Evolutionary conservation across 2,797 vertebrate genomes (phyloP).

Genomic region (Furcifer pardalis): DNA sequence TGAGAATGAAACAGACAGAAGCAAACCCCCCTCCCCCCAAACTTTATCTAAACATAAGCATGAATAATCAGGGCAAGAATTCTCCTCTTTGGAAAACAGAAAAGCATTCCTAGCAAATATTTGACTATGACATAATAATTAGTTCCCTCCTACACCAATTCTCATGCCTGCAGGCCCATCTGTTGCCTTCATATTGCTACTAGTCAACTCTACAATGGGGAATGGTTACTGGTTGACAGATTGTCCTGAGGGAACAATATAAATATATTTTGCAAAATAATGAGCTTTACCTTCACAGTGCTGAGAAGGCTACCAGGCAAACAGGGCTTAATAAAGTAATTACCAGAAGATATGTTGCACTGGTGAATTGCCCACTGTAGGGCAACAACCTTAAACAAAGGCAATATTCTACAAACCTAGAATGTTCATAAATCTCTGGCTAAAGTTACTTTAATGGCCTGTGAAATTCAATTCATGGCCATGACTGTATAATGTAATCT

Average conservation of each 20-base stretch:
- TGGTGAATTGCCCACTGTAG: neutral
- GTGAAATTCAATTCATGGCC: too few species aligned
- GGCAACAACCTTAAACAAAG: neutral
- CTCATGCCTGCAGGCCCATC: constrained; percentile 27
- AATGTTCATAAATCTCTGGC: neutral
- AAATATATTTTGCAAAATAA: constrained; percentile 8
- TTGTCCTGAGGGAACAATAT: constrained; percentile 6
- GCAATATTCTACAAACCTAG: constrained; percentile 13
- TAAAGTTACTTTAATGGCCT: neutral
- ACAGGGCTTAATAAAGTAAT: neutral
- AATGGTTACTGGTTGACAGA: fast-evolving
- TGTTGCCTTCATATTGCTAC: constrained; percentile 36
- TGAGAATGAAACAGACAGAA: constrained; percentile 34
- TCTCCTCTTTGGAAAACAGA: constrained; percentile 42
- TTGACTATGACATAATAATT: constrained; percentile 45
- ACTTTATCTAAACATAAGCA: neutral
- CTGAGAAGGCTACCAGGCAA: constrained; percentile 24
- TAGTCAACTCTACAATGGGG: constrained; percentile 35
- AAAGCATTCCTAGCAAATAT: constrained; percentile 31
- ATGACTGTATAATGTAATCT: neutral
- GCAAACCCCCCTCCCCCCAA: neutral
- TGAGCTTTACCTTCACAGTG: constrained; percentile 11
- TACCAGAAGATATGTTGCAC: neutral
- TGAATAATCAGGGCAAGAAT: constrained; percentile 26
- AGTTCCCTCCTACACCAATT: constrained; percentile 15